Base-by-base conservation (phyloP, 1,140 invertebrate species). In the Caenorhabditis latens region DNA sequence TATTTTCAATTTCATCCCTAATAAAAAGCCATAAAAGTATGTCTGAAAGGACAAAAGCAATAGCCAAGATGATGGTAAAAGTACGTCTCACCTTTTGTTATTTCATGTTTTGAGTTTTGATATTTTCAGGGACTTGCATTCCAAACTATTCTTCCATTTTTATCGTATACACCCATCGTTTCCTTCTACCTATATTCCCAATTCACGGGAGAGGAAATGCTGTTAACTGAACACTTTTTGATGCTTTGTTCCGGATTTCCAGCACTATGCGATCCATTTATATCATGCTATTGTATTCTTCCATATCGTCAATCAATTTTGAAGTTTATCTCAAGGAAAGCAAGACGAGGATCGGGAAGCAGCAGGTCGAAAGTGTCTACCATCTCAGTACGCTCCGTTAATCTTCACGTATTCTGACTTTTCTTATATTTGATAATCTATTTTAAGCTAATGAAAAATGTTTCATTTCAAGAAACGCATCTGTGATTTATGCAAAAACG, bases 11-110 rank as follows among this genome's bases (percentile, higher is more conserved):
- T 50, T 79, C 71, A 50, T 79, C 71, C 4, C 46, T 79, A 21
- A 79, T 79, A 13, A 79, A 79, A 53, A 79, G n/a, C 13, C 71
- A 79, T 50, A 79, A 24, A 79, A 79, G 71, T 42, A 79, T 79
- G 71, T 79, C 71, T 21, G 71, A 79, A 4, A 79, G 46, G n/a
- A 79, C 71, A 79, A 79, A 79, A 24, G 7, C 7, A 3, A 46
- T 79, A 9, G 43, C 71, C 9, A 79, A 53, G 40, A 79, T 79
- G 71, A 79, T 79, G 71, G 71, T 79, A 21, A 79, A 79, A 79
- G 71, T 79, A 24, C 46, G 71, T 50, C 8, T 50, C 4, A 19
- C 71, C 46, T 43, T 63, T 32, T 63, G 7, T 11, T 63, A 11
- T 21, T 32, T 11, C 7, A 13, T 11, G 8, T 63, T 3, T 24